Conservation (phyloP, 2,113 vertebrate genomes). For the Neomonachus schauinslandi region DNA sequence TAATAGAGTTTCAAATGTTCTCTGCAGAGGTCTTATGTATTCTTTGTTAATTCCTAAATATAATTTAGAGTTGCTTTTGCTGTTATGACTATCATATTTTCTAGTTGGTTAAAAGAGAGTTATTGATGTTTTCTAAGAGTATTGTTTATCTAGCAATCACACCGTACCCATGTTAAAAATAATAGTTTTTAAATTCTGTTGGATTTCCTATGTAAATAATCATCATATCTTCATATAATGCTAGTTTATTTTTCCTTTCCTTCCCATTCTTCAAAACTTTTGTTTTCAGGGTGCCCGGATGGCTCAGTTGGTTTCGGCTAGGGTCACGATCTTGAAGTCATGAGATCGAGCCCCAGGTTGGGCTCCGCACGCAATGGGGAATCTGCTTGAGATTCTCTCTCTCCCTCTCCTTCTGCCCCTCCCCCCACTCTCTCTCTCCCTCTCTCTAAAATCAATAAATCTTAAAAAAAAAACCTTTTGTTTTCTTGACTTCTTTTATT, state of each 20-base stretch:
- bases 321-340: not conserved
- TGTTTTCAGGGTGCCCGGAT: not conserved
- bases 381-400: not conserved
- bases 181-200: not conserved
- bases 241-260: not conserved
- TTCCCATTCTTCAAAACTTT: not conserved
- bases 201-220: not conserved
- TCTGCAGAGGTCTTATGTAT: not conserved
- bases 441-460: not conserved
- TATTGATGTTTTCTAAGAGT: not conserved
- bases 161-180: constrained; percentile 5
- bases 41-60: constrained; percentile 43
- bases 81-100: constrained; percentile 45
- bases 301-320: not conserved
- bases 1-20: not conserved
- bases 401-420: not conserved
- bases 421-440: not conserved
- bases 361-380: not conserved
- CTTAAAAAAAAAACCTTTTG: not conserved
- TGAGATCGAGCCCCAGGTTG: not conserved
- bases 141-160: not conserved
- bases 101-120: constrained; percentile 13
- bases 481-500: constrained; percentile 33
- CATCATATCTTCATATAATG: not conserved
- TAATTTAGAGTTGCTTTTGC: not conserved